phyloP scores from a whole-genome alignment of 2,888 invertebrate species.

The Habrosyne pyritoides region DNA sequence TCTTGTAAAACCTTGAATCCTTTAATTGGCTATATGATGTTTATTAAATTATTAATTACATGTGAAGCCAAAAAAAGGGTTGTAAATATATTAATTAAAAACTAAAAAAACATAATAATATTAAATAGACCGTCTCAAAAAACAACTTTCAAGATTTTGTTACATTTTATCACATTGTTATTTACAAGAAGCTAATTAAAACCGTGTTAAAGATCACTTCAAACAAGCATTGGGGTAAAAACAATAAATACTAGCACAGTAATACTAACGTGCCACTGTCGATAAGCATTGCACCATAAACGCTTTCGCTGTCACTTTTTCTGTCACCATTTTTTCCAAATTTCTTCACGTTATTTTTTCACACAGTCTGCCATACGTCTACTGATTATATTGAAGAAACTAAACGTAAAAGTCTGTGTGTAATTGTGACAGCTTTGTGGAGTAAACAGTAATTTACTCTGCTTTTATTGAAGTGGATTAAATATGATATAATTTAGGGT shows the following conservation, averaged over 20 bases:
- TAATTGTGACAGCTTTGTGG: not conserved
- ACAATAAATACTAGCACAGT: not conserved
- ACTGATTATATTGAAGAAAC: not conserved
- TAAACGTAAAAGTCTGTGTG: not conserved
- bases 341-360: not conserved
- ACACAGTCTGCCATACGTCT: not conserved
- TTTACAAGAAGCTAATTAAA: too few relatives aligned
- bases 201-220: too few relatives aligned
- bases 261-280: slow-evolving; percentile 26
- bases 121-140: too few relatives aligned
- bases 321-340: not conserved
- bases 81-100: too few relatives aligned
- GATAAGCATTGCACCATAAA: slow-evolving; percentile 24
- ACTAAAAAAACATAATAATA: too few relatives aligned
- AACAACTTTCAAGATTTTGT: too few relatives aligned
- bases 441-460: not conserved
- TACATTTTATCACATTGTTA: too few relatives aligned
- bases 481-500: not conserved
- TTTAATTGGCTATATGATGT: too few relatives aligned
- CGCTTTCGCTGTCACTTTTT: slow-evolving; percentile 8
- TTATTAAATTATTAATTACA: too few relatives aligned
- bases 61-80: too few relatives aligned
- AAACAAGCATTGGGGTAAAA: too few relatives aligned
- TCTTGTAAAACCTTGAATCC: too few relatives aligned
- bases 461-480: not conserved